Percentiles rank a stretch among this genome's conserved stretches.
Conservation (phyloP, 1,140 invertebrate genomes). For the Lasioglossum baleicum region DNA sequence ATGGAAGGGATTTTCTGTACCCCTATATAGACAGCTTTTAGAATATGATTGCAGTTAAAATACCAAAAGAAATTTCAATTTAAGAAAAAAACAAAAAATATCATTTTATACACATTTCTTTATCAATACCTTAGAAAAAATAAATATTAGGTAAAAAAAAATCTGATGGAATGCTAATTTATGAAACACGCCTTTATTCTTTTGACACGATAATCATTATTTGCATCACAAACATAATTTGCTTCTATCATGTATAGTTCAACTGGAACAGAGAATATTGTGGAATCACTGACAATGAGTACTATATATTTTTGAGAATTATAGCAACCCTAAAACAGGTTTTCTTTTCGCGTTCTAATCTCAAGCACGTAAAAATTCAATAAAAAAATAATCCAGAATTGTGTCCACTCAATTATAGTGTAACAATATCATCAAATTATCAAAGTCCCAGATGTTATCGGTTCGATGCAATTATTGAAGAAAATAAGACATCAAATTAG, state of each 20-base stretch:
- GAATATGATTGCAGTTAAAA: constrained; percentile 34
- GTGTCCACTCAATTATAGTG: neutral
- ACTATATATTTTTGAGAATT: constrained; percentile 20
- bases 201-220: constrained; percentile 6
- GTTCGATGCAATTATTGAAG: neutral
- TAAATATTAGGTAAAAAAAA: constrained; percentile 23
- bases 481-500: neutral
- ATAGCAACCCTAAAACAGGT: constrained; percentile 36
- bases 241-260: constrained; percentile 4
- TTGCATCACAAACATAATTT: constrained; percentile 1
- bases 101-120: constrained; percentile 9
- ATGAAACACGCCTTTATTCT: constrained; percentile 17
- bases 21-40: constrained; percentile 1
- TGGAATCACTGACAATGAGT: constrained; percentile 24
- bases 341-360: neutral
- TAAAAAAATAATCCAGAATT: constrained; percentile 2
- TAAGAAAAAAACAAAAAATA: neutral
- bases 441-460: neutral
- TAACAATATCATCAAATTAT: neutral
- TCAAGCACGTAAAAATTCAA: constrained; percentile 17
- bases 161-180: constrained; percentile 34
- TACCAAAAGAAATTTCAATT: constrained; percentile 26
- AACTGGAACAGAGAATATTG: constrained; percentile 15
- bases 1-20: constrained; percentile 22
- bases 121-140: neutral